Conservation (phyloP, 2,888 invertebrate species). For the Ectobius pallidus region DNA sequence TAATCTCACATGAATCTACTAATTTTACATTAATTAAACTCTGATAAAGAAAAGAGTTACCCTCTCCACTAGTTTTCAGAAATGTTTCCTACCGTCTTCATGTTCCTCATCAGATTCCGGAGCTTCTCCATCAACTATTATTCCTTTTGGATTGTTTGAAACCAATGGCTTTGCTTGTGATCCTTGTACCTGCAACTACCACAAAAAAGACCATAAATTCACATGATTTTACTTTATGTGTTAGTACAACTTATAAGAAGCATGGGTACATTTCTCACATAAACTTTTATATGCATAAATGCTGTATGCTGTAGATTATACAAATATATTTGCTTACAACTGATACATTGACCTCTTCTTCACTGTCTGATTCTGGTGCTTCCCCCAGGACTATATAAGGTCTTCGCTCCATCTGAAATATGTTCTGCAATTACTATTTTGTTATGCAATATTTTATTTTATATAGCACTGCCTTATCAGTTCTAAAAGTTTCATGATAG, state of each 20-base stretch:
- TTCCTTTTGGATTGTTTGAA: conserved; percentile 39
- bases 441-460: background rate
- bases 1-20: no score
- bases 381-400: conserved; percentile 43
- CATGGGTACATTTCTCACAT: no score
- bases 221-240: no score
- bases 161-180: background rate
- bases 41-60: no score
- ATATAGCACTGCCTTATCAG: no score
- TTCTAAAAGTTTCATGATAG: no score
- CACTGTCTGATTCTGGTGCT: conserved; percentile 45
- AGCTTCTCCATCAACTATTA: conserved; percentile 44
- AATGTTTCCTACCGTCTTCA: conserved; percentile 32
- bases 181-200: background rate
- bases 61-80: no score
- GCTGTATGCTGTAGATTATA: no score
- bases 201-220: no score
- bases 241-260: no score
- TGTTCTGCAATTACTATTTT: background rate
- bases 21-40: no score
- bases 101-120: conserved; percentile 45
- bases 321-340: conserved; percentile 11
- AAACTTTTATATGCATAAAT: no score
- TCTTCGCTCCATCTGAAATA: conserved; percentile 39
- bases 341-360: conserved; percentile 43